Evolutionary conservation across 2,113 vertebrate species (phyloP).

Genomic region (Cottus gobio): DNA sequence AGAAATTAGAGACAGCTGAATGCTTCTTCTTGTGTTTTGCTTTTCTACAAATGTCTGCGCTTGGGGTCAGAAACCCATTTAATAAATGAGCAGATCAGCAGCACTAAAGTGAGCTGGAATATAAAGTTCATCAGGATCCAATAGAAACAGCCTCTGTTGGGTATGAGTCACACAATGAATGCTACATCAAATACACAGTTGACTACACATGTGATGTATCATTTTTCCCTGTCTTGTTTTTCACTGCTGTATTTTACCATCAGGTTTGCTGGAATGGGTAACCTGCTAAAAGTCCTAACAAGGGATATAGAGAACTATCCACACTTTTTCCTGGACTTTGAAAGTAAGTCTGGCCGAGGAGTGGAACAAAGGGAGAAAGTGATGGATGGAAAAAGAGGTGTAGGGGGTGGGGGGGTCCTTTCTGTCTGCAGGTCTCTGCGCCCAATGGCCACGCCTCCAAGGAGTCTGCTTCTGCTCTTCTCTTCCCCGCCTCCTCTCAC

Average conservation of each 20-base stretch:
- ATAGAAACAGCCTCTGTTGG: constrained; percentile 6
- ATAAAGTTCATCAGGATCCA: not conserved
- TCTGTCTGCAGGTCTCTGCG: constrained; percentile 69
- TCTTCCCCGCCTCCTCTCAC: constrained; percentile 5
- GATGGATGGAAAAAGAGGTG: constrained; percentile 29
- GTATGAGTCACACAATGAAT: not conserved
- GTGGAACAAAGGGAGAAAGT: constrained; percentile 36
- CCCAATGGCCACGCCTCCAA: constrained; percentile 13
- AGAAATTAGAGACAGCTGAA: not conserved
- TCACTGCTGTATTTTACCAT: constrained; percentile 79
- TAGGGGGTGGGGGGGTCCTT: constrained; percentile 28
- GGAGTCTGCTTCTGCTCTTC: constrained; percentile 23
- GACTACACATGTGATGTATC: not conserved
- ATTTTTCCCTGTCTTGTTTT: constrained; percentile 25
- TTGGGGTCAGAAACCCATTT: too few relatives aligned
- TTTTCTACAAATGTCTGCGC: not conserved
- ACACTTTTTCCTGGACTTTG: constrained; percentile 99
- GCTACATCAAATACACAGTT: not conserved
- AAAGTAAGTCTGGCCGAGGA: constrained; percentile 93
- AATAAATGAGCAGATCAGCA: too few relatives aligned
- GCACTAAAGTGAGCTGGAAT: too few relatives aligned
- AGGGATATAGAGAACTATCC: constrained; percentile 99
- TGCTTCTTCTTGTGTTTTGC: not conserved
- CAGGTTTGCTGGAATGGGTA: constrained; percentile 99
- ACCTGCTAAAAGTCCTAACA: constrained; percentile 99